Base-by-base conservation (phyloP, 2,113 vertebrate species). In the Corapipo altera region DNA sequence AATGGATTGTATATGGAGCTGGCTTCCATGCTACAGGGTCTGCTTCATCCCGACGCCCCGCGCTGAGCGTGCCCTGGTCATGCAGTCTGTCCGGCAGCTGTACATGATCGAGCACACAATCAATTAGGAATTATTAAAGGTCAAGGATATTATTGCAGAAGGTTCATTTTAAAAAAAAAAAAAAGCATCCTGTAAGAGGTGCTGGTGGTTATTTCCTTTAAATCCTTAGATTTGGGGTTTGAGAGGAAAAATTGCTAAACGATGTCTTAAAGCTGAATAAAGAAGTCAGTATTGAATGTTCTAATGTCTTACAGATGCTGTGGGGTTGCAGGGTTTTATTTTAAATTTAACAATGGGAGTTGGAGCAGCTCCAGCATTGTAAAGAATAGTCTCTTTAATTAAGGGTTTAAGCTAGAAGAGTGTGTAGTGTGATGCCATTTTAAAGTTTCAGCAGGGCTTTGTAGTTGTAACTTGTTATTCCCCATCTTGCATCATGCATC, bases 221-320 rank as follows among this genome's bases (percentile, higher is more conserved):
- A 91, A 73, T 51, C 51, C 48, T 58, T 78, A 49, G 52, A 55
- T 82, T 83, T 79, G 85, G 58, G 33, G 27, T 49, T 69, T 76
- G 82, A 75, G 74, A 62, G 55, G 54, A 65, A 83, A 83, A 91
- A 89, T 48, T 61, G 77, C 30, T 92, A 82, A 91, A 85, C 57
- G 5, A 80, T 91, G 82, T 74, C 79, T 95, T 91, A 54, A 95
- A 95, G 83, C 91, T 64, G 92, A 93, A 77, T 93, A 71, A 92
- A 93, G 74, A 90, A 93, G 58, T 80, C 17, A 5, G 73, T 89
- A 90, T 80, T 95, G 92, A 85, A 79, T 77, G 49, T 86, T 88
- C 24, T 95, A 93, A 95, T 91, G 87, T 72, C 91, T 95, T 95
- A 58, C 95, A 97, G 91, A 95, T 96, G 93, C 94, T 89, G 78